A percentile compares a stretch with the other conserved stretches of the same genome.
Evolutionary conservation across 1,140 invertebrate species (phyloP).

Genomic region (Drosophila kepulauana): DNA sequence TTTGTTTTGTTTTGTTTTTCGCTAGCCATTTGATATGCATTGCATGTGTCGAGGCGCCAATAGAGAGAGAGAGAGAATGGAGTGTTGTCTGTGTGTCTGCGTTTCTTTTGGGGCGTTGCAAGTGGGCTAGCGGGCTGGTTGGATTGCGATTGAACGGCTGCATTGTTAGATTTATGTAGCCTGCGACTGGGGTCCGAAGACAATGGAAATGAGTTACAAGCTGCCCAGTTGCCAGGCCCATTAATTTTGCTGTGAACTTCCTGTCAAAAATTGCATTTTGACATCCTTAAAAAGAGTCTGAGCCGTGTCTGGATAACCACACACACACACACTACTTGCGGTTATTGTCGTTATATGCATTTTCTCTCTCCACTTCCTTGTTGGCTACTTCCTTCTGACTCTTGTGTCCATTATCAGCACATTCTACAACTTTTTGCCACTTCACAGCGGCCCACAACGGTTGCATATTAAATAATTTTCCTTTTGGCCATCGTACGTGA

Average conservation of each 20-base stretch:
- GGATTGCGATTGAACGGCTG: conserved; percentile 62
- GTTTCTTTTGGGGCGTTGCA: conserved; percentile 28
- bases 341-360: conserved; percentile 22
- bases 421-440: conserved; percentile 64
- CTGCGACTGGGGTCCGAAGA: conserved; percentile 23
- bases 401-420: conserved; percentile 37
- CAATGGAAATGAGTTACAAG: conserved; percentile 37
- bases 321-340: conserved; percentile 31
- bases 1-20: conserved; percentile 43
- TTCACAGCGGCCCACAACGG: conserved; percentile 45
- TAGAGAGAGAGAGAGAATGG: neutral
- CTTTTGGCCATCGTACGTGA: conserved; percentile 69
- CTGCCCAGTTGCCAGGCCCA: conserved; percentile 22
- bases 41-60: conserved; percentile 64
- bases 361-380: neutral
- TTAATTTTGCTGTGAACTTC: conserved; percentile 62
- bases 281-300: conserved; percentile 8
- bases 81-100: conserved; percentile 2
- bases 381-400: conserved; percentile 6
- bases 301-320: conserved; percentile 15
- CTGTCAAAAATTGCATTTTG: conserved; percentile 62
- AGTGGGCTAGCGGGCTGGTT: conserved; percentile 18
- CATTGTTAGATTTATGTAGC: conserved; percentile 73
- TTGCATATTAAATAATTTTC: conserved; percentile 79
- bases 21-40: conserved; percentile 69